Conservation (phyloP, 2,888 invertebrate species). For the Globia sparganii region DNA sequence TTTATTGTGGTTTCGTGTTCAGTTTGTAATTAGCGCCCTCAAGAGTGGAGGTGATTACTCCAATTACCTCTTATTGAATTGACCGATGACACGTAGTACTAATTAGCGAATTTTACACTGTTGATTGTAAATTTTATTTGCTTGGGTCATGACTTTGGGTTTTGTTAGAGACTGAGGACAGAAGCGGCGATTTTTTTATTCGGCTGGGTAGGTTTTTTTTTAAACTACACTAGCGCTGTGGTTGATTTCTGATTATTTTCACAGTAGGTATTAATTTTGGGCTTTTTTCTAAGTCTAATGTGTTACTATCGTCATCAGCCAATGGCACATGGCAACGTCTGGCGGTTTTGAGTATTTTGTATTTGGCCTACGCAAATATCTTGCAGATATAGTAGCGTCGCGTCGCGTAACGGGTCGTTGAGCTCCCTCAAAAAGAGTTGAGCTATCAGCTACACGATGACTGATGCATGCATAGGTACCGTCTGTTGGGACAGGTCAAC, state of each 20-base stretch:
- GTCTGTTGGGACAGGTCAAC: no score
- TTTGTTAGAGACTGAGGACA: background rate
- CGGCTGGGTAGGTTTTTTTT: background rate
- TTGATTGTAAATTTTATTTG: conserved; percentile 31
- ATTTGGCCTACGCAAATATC: background rate
- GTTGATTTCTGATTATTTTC: background rate
- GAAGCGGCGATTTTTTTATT: background rate
- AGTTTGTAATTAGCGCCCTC: conserved; percentile 57
- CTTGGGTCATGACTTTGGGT: conserved; percentile 11
- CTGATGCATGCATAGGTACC: no score
- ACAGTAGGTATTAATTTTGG: background rate
- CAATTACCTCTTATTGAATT: conserved; percentile 62
- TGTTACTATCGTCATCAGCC: background rate
- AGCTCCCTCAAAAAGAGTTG: background rate
- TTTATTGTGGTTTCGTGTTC: conserved; percentile 27
- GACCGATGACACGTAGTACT: conserved; percentile 55
- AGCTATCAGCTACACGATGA: background rate
- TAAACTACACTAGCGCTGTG: background rate
- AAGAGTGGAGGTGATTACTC: conserved; percentile 55
- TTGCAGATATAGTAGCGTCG: background rate
- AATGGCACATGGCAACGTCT: background rate
- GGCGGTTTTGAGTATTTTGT: background rate
- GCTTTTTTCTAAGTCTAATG: background rate
- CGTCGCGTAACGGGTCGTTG: background rate
- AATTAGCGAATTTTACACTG: conserved; percentile 44